Base-by-base conservation (phyloP, 2,797 vertebrate genomes). In the Eulemur mongoz region DNA sequence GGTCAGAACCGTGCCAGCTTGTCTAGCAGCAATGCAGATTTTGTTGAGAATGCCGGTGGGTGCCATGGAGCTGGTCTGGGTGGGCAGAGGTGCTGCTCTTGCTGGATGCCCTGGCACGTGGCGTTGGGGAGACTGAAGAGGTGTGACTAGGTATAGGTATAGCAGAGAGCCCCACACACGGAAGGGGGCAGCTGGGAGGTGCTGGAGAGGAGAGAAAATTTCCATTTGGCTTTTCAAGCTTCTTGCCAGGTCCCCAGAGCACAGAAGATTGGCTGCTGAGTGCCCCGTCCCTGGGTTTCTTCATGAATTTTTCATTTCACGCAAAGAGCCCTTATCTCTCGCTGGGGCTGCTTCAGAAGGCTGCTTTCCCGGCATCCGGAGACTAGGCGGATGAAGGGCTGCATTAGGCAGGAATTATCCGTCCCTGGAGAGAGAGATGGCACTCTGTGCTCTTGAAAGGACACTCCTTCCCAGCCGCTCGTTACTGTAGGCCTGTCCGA, bases 261-360 rank as follows among this genome's bases (percentile, higher is more conserved):
- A 52, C 94, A 91, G 91, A n/a, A 12, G 30, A 84, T 75, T 94
- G 97, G 97, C 89, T 1, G 81, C 89, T 17, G 11, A 81, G 54
- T 18, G 65, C 63, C 72, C 2, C 4, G 54, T 89, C 89, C 57
- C 86, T 32, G 27, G 72, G 76, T 93, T 81, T 5, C 76, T 72
- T 95, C 93, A 96, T 98, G 95, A 97, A 96, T 97, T 91, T 97
- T 97, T 97, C 88, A 97, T 96, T 86, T 38, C 95, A 72, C 80
- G 89, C 95, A 91, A 89, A 96, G 84, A 93, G 91, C 92, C 35
- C 72, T 96, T 96, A 97, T 97, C 94, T 81, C 81, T 97, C n/a
- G 0, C 45, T 23, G 40, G 80, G 43, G 76, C 86, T 84, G 84
- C 84, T 86, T 43, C 1, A 0, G 80, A 65, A 89, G 67, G 13